phyloP scores from a whole-genome alignment of 2,888 invertebrate species.

The Pyrocoelia pectoralis region DNA sequence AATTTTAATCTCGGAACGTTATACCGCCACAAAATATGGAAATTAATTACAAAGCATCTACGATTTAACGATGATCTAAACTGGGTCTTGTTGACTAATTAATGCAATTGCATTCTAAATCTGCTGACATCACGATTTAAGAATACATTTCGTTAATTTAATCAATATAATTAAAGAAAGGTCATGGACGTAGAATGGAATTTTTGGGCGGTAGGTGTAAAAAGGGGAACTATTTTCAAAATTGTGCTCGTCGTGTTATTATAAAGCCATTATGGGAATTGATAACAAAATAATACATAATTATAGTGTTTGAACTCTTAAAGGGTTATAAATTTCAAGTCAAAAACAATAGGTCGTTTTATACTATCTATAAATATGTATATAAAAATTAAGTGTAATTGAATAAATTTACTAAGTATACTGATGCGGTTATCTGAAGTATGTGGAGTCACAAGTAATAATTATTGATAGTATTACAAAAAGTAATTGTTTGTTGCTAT shows the following conservation, averaged over 20 bases:
- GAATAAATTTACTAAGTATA: not conserved
- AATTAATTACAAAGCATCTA: not conserved
- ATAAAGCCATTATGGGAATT: not conserved
- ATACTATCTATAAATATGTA: not conserved
- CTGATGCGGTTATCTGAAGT: not conserved
- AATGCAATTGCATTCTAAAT: not conserved
- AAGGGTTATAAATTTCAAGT: slow-evolving; percentile 4
- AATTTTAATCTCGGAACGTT: not conserved
- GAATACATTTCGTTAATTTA: not conserved
- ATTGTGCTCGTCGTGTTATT: not conserved
- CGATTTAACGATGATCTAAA: not conserved
- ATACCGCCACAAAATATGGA: not conserved
- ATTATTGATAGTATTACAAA: too few species aligned
- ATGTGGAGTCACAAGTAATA: not conserved
- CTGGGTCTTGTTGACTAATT: not conserved
- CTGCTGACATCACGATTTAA: slow-evolving; percentile 5
- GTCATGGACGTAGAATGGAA: not conserved
- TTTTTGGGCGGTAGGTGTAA: not conserved
- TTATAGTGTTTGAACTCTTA: slow-evolving; percentile 6
- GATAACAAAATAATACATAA: slow-evolving; percentile 10
- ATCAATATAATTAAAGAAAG: not conserved
- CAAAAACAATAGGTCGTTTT: slow-evolving; percentile 4
- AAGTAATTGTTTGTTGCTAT: too few species aligned
- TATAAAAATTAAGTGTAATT: slow-evolving; percentile 7
- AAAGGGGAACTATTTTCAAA: not conserved